phyloP scores from a whole-genome alignment of 2,888 invertebrate genomes.

The Zhuqinia jingwanae region DNA sequence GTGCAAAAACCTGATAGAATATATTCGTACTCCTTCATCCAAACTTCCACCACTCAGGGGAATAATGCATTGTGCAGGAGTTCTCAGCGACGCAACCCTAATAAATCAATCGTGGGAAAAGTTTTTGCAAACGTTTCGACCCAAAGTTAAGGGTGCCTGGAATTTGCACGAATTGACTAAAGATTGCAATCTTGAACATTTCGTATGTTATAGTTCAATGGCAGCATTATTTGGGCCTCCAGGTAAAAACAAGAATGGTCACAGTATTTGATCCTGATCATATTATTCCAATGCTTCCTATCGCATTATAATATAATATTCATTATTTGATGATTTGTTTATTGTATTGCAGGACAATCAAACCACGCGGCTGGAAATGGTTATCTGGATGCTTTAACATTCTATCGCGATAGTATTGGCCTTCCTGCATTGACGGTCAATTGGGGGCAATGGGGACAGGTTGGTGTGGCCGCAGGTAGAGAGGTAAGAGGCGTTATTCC shows the following conservation, averaged over 20 bases:
- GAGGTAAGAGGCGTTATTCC: slow-evolving; percentile 34
- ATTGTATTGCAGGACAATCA: slow-evolving; percentile 17
- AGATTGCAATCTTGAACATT: slow-evolving; percentile 55
- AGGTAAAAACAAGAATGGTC: too few species aligned
- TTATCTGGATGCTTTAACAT: slow-evolving; percentile 67
- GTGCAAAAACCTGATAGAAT: slow-evolving; percentile 31
- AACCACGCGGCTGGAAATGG: slow-evolving; percentile 66
- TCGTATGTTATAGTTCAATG: slow-evolving; percentile 63
- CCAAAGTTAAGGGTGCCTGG: slow-evolving; percentile 69
- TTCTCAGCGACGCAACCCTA: slow-evolving; percentile 58
- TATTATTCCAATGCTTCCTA: background rate
- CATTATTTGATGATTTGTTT: background rate
- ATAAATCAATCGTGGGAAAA: slow-evolving; percentile 74
- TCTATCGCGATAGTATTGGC: slow-evolving; percentile 64
- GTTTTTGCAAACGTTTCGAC: slow-evolving; percentile 48
- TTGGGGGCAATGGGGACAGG: slow-evolving; percentile 71
- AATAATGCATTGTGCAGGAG: slow-evolving; percentile 72
- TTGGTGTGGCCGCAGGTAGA: slow-evolving; percentile 33
- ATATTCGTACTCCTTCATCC: background rate
- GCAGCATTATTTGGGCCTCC: slow-evolving; percentile 63
- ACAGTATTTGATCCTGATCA: background rate
- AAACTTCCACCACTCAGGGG: slow-evolving; percentile 70
- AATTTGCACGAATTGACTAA: slow-evolving; percentile 68
- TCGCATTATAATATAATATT: background rate
- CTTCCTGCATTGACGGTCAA: slow-evolving; percentile 66